Conservation (phyloP, 2,888 invertebrate species). For the Xylocampa areola region DNA sequence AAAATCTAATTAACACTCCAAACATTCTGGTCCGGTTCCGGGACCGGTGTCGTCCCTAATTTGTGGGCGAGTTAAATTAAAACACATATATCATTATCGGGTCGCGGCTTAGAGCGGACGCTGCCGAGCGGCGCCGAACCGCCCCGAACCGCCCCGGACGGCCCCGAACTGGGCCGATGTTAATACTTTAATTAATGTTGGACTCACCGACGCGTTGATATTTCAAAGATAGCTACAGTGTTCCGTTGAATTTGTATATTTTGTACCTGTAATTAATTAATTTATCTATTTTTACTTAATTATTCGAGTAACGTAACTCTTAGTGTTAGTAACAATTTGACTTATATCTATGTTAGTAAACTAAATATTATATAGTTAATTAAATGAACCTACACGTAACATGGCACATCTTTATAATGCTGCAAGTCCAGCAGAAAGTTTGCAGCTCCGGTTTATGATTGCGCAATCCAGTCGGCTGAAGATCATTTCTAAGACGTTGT, state of each 20-base stretch:
- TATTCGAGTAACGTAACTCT: too few relatives aligned
- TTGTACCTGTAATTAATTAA: too few relatives aligned
- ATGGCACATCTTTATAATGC: too few relatives aligned
- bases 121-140: constrained; percentile 19
- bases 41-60: constrained; percentile 31
- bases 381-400: too few relatives aligned
- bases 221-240: constrained; percentile 4
- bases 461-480: too few relatives aligned
- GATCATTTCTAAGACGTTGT: too few relatives aligned
- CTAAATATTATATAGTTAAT: too few relatives aligned
- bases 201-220: constrained; percentile 5
- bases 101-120: constrained; percentile 21
- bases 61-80: constrained; percentile 53
- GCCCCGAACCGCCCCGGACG: neutral
- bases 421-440: too few relatives aligned
- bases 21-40: constrained; percentile 5
- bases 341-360: too few relatives aligned
- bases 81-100: constrained; percentile 59
- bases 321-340: too few relatives aligned
- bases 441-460: too few relatives aligned
- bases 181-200: constrained; percentile 57
- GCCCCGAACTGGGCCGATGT: constrained; percentile 9
- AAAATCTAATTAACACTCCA: constrained; percentile 27
- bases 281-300: too few relatives aligned
- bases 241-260: neutral